A percentile compares a stretch with the other conserved stretches of the same genome.
Conservation (phyloP, 2,113 vertebrate species). For the Vidua macroura region DNA sequence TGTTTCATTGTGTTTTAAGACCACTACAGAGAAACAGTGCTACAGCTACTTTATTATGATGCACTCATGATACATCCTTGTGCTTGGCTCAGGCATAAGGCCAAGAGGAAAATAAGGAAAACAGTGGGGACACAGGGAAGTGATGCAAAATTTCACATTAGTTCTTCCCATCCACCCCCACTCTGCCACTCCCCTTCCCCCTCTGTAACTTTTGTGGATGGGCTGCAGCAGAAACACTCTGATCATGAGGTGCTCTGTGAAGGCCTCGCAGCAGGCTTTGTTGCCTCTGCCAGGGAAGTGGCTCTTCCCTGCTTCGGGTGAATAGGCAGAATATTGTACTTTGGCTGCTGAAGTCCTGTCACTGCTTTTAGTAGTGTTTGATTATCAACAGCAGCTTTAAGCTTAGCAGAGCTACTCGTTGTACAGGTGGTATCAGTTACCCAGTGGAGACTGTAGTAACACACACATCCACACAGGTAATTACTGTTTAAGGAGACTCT, state of each 20-base stretch:
- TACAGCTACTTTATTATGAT: neutral
- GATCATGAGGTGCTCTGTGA: rapidly evolving
- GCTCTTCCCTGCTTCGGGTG: neutral
- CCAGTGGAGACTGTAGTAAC: neutral
- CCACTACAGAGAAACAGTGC: neutral
- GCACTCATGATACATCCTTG: neutral
- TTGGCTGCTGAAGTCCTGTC: neutral
- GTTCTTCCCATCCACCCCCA: neutral
- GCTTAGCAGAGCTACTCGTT: neutral
- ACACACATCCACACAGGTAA: neutral
- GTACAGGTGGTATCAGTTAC: neutral
- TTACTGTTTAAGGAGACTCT: neutral
- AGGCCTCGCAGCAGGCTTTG: neutral
- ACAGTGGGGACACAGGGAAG: neutral
- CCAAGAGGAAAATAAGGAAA: neutral
- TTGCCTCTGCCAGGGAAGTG: neutral
- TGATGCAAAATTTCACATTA: neutral
- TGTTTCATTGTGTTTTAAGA: neutral
- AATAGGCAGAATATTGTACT: rapidly evolving
- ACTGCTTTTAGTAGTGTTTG: neutral
- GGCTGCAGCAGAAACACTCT: neutral
- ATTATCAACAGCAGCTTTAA: neutral
- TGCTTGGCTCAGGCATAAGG: neutral
- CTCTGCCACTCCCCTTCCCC: no score
- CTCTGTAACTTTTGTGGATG: neutral